Evolutionary conservation across 2,113 vertebrate genomes (phyloP).

Genomic region (Dromiciops gliroides): DNA sequence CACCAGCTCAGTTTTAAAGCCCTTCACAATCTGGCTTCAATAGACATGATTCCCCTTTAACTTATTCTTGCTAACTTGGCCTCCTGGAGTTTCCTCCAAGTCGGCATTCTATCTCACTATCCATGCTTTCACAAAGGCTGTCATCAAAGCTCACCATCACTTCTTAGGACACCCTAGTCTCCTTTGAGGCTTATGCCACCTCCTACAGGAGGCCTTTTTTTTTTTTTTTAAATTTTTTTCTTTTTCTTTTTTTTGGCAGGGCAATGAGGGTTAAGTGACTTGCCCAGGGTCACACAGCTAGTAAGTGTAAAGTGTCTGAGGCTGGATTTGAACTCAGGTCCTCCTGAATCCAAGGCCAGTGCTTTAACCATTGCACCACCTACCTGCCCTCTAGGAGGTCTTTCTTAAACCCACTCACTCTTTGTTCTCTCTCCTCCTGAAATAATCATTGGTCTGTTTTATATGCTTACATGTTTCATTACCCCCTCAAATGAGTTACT

Average conservation of each 20-base stretch:
- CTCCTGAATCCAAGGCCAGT: too few species aligned
- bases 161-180: neutral
- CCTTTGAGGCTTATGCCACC: neutral
- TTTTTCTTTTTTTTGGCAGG: too few species aligned
- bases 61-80: neutral
- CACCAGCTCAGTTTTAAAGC: neutral
- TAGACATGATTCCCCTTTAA: neutral
- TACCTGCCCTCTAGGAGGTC: too few species aligned
- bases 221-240: too few species aligned
- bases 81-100: neutral
- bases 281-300: too few species aligned
- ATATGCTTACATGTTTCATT: neutral
- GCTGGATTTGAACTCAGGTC: too few species aligned
- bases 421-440: neutral
- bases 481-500: neutral
- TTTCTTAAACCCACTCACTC: neutral
- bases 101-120: neutral
- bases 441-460: neutral
- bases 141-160: neutral
- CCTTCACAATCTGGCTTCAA: neutral
- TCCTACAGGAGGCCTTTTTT: neutral
- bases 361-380: too few species aligned
- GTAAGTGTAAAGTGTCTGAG: too few species aligned
- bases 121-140: neutral
- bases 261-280: too few species aligned